A percentile compares a stretch with the other conserved stretches of the same genome.
These are phyloP conservation scores for Stigmatopora argus DNA, from an alignment of 2,113 vertebrate genomes.

Conservation along the genomic window DNA sequence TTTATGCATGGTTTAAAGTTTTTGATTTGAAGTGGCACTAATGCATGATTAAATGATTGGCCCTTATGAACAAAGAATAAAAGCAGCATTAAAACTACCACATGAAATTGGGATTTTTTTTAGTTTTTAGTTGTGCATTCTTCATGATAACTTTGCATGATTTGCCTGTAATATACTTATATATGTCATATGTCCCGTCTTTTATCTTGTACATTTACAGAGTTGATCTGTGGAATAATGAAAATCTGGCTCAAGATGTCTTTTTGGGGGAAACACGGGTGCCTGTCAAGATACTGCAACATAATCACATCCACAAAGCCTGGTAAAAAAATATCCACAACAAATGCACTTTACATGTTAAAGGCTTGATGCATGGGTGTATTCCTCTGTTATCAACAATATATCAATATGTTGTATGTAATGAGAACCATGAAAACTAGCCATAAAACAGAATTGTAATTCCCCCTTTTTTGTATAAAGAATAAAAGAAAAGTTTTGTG, in stretches of 20 bases:
- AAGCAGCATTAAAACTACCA: conserved; percentile 21
- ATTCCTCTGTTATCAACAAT: neutral
- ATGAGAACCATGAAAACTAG: neutral
- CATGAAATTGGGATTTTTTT: neutral
- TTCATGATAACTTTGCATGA: conserved; percentile 12
- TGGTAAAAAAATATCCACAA: conserved; percentile 73
- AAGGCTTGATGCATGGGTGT: neutral
- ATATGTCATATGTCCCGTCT: neutral
- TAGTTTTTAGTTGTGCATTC: conserved; percentile 19
- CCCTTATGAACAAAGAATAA: conserved; percentile 25
- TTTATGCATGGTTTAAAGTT: conserved; percentile 59
- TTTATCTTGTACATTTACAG: conserved; percentile 68
- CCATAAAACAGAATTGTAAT: neutral
- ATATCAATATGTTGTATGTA: neutral
- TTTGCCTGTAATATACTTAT: neutral
- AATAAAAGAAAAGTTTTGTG: no score
- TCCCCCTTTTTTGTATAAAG: no score
- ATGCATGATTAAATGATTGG: conserved; percentile 44
- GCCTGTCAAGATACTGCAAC: conserved; percentile 86
- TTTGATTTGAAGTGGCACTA: conserved; percentile 64
- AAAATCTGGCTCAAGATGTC: conserved; percentile 89
- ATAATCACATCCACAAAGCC: conserved; percentile 82
- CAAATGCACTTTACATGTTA: neutral
- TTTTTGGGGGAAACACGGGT: conserved; percentile 93
- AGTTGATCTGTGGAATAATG: conserved; percentile 94